Evolutionary conservation across 2,888 invertebrate genomes (phyloP).

Genomic region (Euproctis similis): DNA sequence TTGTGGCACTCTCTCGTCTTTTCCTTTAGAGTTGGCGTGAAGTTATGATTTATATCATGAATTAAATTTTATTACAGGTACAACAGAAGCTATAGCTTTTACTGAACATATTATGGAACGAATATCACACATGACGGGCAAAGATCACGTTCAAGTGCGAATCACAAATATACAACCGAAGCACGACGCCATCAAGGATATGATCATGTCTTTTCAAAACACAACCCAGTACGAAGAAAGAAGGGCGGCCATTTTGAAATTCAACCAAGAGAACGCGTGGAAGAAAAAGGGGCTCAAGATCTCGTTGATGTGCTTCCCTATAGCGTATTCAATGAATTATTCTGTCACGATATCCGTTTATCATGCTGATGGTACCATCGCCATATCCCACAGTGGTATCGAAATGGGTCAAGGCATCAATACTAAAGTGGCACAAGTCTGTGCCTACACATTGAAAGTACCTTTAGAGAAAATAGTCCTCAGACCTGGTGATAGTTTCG

Average conservation of each 20-base stretch:
- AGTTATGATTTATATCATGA: no score
- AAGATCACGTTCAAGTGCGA: slow-evolving; percentile 77
- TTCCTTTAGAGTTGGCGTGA: no score
- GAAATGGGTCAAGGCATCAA: slow-evolving; percentile 87
- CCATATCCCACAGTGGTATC: slow-evolving; percentile 80
- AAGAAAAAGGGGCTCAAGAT: slow-evolving; percentile 80
- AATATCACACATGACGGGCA: slow-evolving; percentile 70
- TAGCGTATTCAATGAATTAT: slow-evolving; percentile 69
- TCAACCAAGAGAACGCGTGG: slow-evolving; percentile 83
- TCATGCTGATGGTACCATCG: slow-evolving; percentile 80
- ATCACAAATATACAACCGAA: slow-evolving; percentile 62
- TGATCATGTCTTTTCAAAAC: slow-evolving; percentile 75
- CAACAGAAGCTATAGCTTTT: slow-evolving; percentile 75
- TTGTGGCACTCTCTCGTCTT: no score
- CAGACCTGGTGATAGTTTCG: slow-evolving; percentile 78
- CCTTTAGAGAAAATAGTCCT: slow-evolving; percentile 76
- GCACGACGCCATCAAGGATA: slow-evolving; percentile 46
- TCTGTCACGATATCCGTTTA: slow-evolving; percentile 79
- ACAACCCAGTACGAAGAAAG: slow-evolving; percentile 75
- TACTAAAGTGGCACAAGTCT: slow-evolving; percentile 81
- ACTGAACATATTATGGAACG: slow-evolving; percentile 81
- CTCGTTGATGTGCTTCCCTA: slow-evolving; percentile 79
- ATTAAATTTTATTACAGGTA: slow-evolving; percentile 44
- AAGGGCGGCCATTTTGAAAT: slow-evolving; percentile 63
- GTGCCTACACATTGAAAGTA: slow-evolving; percentile 80